Evolutionary conservation across 2,797 vertebrate species (phyloP), one percentile per base, ranked within the genome.

Genomic region (Podarcis siculus): DNA sequence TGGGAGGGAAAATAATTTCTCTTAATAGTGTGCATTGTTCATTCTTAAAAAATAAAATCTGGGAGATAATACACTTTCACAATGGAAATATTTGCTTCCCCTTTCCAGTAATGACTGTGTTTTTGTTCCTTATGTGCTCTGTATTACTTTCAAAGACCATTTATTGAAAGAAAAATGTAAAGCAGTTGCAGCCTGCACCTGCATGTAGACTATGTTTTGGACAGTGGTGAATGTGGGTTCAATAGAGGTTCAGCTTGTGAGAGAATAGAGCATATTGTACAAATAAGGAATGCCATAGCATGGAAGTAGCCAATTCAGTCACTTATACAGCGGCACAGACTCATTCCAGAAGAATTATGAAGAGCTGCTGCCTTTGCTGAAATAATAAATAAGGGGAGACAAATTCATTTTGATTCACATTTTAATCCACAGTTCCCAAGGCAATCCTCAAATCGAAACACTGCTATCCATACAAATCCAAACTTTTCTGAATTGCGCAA

Each of bases 171-270:
- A 9, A 39, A 76, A 84, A 94, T 84, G 32, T 64, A 84, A 86
- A 90, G 15, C n/a, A 84, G 85, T 64, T 21, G 13, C 49, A 15
- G 49, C 87, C 89, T 91, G 92, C 39, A 82, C 13, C 0, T 79
- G 69, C 89, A 78, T 79, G 86, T 90, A 58, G 88, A 82, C n/a
- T 87, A 84, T 67, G 78, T 55, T 79, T 88, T 84, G 61, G 69
- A 92, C 85, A 86, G 64, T 69, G 45, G 69, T 91, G 90, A 92
- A 73, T n/a, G 55, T 89, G 77, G 45, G 83, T 90, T 73, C 83
- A 79, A 19, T 77, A 13, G 30, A 72, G 25, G 45, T 85, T 90
- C 73, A 90, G 58, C 64, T 86, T 86, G 67, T 86, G 77, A 93
- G 86, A 89, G 87, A 90, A 90, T 92, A 82, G 37, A 30, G 66